Conservation (phyloP, 2,113 vertebrate genomes). For the Tonatia bakeri region DNA sequence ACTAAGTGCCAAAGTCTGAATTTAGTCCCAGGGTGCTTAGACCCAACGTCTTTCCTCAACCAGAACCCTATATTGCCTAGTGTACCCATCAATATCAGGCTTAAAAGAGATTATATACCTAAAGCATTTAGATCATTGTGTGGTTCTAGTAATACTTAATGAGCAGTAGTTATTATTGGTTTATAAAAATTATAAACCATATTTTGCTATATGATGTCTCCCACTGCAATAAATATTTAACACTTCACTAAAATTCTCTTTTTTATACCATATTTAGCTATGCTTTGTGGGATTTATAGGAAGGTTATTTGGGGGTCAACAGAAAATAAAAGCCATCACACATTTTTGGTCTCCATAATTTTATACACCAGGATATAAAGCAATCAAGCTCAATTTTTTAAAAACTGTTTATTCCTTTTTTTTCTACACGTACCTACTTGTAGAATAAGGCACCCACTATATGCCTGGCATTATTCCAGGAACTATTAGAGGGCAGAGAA, state of each 20-base stretch:
- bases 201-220: background rate
- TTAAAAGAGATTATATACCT: background rate
- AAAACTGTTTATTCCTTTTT: background rate
- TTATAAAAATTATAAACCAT: background rate
- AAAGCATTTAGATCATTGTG: background rate
- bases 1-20: background rate
- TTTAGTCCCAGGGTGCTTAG: background rate
- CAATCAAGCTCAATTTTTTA: background rate
- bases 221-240: background rate
- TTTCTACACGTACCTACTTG: background rate
- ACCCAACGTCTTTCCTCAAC: background rate
- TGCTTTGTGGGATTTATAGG: background rate
- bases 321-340: background rate
- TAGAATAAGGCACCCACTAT: background rate
- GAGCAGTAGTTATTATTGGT: background rate
- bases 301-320: background rate
- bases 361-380: background rate
- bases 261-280: background rate
- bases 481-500: background rate
- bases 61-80: background rate
- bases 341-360: background rate
- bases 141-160: background rate
- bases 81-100: background rate
- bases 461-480: background rate
- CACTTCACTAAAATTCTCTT: background rate